A percentile compares a stretch with the other conserved stretches of the same genome.
Conservation (phyloP, 1,140 invertebrate species). For the Trichonephila clavipes region DNA sequence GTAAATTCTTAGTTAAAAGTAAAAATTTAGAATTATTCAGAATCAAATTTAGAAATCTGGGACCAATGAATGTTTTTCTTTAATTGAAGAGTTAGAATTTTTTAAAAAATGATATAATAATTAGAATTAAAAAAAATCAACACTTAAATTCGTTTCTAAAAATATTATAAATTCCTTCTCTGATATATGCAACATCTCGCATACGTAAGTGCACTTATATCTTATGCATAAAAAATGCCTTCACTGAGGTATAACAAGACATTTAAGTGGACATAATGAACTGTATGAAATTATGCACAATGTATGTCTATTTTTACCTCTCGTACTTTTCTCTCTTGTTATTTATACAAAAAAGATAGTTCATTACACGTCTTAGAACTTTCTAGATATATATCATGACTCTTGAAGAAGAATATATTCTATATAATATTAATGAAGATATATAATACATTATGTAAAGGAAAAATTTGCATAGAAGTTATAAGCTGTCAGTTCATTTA, state of each 20-base stretch:
- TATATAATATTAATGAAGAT: too few species aligned
- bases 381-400: neutral
- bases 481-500: too few species aligned
- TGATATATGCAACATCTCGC: neutral
- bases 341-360: neutral
- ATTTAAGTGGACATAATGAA: neutral
- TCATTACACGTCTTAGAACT: neutral
- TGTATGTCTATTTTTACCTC: conserved; percentile 7
- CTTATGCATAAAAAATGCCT: neutral
- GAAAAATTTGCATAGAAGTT: too few species aligned
- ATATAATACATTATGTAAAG: too few species aligned
- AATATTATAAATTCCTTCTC: too few species aligned
- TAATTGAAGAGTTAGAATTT: neutral
- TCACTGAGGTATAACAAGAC: neutral
- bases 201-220: neutral
- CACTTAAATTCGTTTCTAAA: too few species aligned
- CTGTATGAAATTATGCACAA: neutral
- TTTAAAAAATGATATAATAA: too few species aligned
- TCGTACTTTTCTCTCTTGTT: neutral
- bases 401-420: neutral
- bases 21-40: neutral
- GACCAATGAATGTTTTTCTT: neutral
- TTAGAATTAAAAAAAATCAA: too few species aligned
- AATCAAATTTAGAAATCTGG: conserved; percentile 16
- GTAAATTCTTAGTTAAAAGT: too few species aligned